Percentiles rank a stretch among this genome's conserved stretches.
Evolutionary conservation across 2,797 vertebrate species (phyloP).

Genomic region (Arctocebus calabarensis): DNA sequence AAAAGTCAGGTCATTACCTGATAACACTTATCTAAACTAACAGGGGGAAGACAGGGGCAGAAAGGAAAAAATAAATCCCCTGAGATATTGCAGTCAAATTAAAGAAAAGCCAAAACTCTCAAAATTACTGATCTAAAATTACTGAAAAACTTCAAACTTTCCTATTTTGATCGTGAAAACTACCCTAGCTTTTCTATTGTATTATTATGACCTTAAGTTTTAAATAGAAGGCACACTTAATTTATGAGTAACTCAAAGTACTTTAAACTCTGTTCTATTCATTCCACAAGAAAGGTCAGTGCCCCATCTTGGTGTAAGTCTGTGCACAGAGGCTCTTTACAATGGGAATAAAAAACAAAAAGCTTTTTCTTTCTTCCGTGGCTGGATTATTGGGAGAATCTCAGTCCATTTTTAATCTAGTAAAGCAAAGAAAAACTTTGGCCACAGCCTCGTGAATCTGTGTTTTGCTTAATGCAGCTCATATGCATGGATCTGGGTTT

Average conservation of each 20-base stretch:
- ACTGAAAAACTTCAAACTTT: not conserved
- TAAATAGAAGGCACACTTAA: not conserved
- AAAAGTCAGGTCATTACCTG: not conserved
- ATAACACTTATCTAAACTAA: not conserved
- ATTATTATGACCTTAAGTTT: constrained; percentile 15
- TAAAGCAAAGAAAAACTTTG: constrained; percentile 3
- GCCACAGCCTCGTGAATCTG: not conserved
- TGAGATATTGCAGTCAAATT: not conserved
- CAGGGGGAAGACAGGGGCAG: not conserved
- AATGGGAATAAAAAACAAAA: not conserved
- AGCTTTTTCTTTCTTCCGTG: not conserved
- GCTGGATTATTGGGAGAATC: not conserved
- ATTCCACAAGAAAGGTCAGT: not conserved
- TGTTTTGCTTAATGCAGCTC: not conserved
- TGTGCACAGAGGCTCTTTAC: not conserved
- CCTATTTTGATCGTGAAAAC: not conserved
- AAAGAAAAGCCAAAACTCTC: not conserved
- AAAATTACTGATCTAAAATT: constrained; percentile 27
- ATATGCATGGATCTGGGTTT: not conserved
- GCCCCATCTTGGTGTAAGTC: not conserved
- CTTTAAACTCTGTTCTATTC: not conserved
- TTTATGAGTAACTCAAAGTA: not conserved
- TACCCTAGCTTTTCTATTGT: not conserved
- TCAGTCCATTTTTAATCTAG: not conserved
- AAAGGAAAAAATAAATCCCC: constrained; percentile 11